These are phyloP conservation scores for Trachops cirrhosus DNA, from an alignment of 2,797 vertebrate genomes.

Conservation along the genomic window DNA sequence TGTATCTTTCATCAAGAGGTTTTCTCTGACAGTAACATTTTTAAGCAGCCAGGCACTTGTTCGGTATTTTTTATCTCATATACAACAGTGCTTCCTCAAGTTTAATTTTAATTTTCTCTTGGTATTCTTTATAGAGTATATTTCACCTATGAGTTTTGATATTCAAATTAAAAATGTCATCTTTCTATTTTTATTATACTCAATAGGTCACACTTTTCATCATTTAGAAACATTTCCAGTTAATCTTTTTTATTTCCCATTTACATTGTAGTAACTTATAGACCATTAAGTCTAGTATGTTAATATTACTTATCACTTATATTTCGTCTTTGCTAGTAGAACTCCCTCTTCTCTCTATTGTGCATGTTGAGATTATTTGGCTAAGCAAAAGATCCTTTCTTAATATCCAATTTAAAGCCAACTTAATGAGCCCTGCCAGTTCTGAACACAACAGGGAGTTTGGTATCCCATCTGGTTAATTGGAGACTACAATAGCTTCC, in stretches of 20 bases:
- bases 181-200: conserved; percentile 42
- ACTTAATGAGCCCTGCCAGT: conserved; percentile 77
- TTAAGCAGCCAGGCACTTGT: background rate
- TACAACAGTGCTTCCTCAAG: background rate
- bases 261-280: conserved; percentile 78
- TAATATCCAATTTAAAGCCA: conserved; percentile 79
- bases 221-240: conserved; percentile 70
- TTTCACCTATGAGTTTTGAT: conserved; percentile 41
- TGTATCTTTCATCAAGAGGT: background rate
- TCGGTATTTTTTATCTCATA: background rate
- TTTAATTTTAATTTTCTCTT: conserved; percentile 45
- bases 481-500: conserved; percentile 72
- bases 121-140: conserved; percentile 1
- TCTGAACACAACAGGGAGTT: conserved; percentile 73
- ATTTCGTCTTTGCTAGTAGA: conserved; percentile 61
- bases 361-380: conserved; percentile 79
- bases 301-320: conserved; percentile 76
- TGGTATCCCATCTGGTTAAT: conserved; percentile 79
- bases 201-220: conserved; percentile 59
- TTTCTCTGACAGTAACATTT: background rate
- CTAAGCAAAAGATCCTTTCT: conserved; percentile 77
- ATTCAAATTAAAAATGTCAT: conserved; percentile 41
- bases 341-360: conserved; percentile 72
- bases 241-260: conserved; percentile 79
- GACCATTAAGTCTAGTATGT: conserved; percentile 77